Evolutionary conservation across 1,140 invertebrate species (phyloP), one percentile per base, ranked within the genome.

Genomic region (Drosophila nebulosa): DNA sequence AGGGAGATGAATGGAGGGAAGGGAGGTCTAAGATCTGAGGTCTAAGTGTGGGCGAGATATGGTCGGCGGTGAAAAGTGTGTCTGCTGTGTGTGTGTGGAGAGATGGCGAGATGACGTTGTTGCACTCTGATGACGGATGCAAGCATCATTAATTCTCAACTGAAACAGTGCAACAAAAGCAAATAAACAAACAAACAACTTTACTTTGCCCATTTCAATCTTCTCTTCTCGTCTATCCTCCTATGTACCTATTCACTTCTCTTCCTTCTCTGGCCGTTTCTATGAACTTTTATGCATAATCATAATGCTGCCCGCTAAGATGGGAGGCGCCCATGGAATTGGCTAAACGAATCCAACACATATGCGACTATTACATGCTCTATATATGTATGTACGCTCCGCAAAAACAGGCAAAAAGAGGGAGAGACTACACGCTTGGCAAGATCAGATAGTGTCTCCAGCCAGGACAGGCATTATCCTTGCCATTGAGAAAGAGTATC

Each of bases 141-240:
- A 83, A 83, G 83, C 84, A 89, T 88, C 83, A 88, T 88, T 88
- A 88, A 88, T 88, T 83, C 84, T 16, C 14, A 88, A 76, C 71
- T 76, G 72, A 71, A 81, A 69, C 69, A 80, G 42, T 69, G 62
- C 75, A 72, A 42, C 64, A 56, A 74, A 66, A 64, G 74, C 46
- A 59, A 72, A 53, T 46, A 64, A 59, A 24, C 26, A 64, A 46
- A 51, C 36, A 59, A 60, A 50, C 57, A 46, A 50, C 70, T 35
- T 56, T 18, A 32, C 30, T 27, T n/a, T 56, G 53, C 27, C 30
- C 27, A 18, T 32, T 32, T 27, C 26, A 56, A 22, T 32, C 53
- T n/a, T 32, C 53, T n/a, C 9, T 14, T 26, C 52, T 6, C 53
- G 10, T 30, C 52, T 21, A 3, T 9, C 5, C 52, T 55, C 12